Base-by-base conservation (phyloP, 53 echinoderm and acorn worm species). In the Holothuria leucospilota region DNA sequence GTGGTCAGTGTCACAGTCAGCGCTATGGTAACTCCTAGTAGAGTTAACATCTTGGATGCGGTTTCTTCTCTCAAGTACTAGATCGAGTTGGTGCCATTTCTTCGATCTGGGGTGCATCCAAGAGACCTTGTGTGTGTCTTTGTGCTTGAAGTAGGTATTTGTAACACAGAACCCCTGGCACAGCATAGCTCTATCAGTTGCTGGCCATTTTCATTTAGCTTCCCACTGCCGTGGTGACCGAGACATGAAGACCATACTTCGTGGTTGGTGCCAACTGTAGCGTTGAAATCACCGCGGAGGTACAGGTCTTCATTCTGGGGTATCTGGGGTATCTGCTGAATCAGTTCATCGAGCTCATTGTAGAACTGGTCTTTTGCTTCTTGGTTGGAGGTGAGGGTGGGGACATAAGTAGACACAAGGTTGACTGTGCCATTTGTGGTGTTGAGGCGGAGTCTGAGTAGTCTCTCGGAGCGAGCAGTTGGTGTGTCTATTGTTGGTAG, bases 1-100 rank as follows among this genome's bases (percentile, higher is more conserved):
- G 64, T 89, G 90, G n/a, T n/a, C n/a, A 75, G 92, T 92, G 61
- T 88, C 85, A 46, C 89, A 87, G 77, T 92, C 89, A 21, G 87
- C 81, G 53, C 85, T 85, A 41, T 85, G 71, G 71, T 85, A 79
- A 15, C 2, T 23, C 23, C 62, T 82, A 21, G 71, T 63, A 15
- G 60, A 10, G 42, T 39, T 26, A 34, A 82, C 68, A 40, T 20
- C 13, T 21, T 86, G 71, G 24, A 85, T 28, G 34, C 16, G 39
- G 15, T 60, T 23, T 21, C 53, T 24, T 80, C 60, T 27, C 28
- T 41, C 46, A 30, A 88, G 52, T 39, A 84, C 42, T 12, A 75
- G 72, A 46, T 83, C 84, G 0, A 85, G 89, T 41, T 89, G 85
- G 60, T 89, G 89, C 85, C 89, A 85, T 74, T 90, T 52, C 21